phyloP scores from a whole-genome alignment of 2,113 vertebrate species.

The Serilophus lunatus region DNA sequence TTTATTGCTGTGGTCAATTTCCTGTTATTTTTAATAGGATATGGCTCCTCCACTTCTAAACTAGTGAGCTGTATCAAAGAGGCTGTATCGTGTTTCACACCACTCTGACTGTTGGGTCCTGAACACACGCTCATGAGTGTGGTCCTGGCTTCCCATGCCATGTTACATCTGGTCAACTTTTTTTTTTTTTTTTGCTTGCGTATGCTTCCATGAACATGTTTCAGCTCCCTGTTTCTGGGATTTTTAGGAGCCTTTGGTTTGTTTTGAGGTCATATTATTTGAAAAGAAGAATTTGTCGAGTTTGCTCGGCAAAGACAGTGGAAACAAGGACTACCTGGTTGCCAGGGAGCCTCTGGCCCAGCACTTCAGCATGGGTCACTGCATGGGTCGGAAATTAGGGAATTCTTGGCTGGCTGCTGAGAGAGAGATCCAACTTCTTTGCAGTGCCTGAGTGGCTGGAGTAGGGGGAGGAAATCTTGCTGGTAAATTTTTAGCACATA shows the following conservation, averaged over 20 bases:
- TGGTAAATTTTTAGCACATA: constrained; percentile 8
- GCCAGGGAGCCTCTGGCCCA: not conserved
- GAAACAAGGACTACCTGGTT: not conserved
- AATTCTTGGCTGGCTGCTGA: constrained; percentile 18
- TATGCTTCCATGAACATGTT: not conserved
- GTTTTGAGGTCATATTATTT: not conserved
- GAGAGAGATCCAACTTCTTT: not conserved
- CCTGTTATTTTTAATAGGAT: constrained; percentile 64
- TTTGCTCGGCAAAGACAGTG: not conserved
- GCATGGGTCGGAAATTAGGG: not conserved
- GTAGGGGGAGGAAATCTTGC: not conserved
- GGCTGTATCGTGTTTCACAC: constrained; percentile 5
- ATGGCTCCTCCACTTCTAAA: not conserved
- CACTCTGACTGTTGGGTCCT: not conserved
- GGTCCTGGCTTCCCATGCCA: not conserved
- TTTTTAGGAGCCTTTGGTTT: not conserved
- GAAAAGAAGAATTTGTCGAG: not conserved
- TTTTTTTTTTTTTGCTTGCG: not conserved
- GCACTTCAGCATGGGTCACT: not conserved
- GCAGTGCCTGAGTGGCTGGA: not conserved
- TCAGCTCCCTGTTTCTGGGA: fast-evolving
- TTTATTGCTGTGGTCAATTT: constrained; percentile 54
- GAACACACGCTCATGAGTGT: not conserved
- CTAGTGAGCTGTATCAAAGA: constrained; percentile 25
- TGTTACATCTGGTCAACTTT: not conserved